Evolutionary conservation across 2,888 invertebrate species (phyloP), one percentile per base, ranked within the genome.

Genomic region (Ariolimax columbianus): DNA sequence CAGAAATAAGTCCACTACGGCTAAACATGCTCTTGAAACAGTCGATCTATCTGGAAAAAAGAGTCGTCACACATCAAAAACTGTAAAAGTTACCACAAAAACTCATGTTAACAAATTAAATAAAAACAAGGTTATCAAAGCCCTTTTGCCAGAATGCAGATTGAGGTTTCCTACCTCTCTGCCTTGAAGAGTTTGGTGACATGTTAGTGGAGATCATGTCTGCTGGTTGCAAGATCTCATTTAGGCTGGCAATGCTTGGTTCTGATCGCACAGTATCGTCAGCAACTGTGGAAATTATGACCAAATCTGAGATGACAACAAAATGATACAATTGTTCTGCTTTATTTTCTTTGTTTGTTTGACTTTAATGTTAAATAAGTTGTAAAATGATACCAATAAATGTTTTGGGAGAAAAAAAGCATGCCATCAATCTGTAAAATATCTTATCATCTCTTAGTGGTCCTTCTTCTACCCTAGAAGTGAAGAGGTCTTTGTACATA

Each of bases 121-220:
- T 84, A 77, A 90, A 89, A 70, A 88, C 88, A 77, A 89, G 88
- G 84, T 88, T 90, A 86, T 90, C 89, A 55, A 89, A 83, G 63
- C 89, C 89, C 85, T 89, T 90, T 82, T 89, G 89, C 89, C 89
- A 89, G 78, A 90, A 86, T 73, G 89, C 89, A 78, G 89, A 89
- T 84, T 89, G 89, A 63, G 88, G 87, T 81, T 89, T 89, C 91
- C 89, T 90, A 92, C 92, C 92, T 91, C 91, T 90, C 85, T 92
- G 91, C 81, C 91, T 88, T 33, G 89, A 87, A 55, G 89, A 89
- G 72, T 90, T 88, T 36, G 92, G 92, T 0, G 92, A 91, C 80
- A 91, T 88, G 88, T 90, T 90, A 14, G 88, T 82, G 26, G 87
- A 66, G 38, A 51, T 55, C 17, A 36, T 38, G 36, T 77, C 75